These are phyloP conservation scores for Scartelaos histophorus DNA, from an alignment of 2,113 vertebrate genomes.

Conservation along the genomic window DNA sequence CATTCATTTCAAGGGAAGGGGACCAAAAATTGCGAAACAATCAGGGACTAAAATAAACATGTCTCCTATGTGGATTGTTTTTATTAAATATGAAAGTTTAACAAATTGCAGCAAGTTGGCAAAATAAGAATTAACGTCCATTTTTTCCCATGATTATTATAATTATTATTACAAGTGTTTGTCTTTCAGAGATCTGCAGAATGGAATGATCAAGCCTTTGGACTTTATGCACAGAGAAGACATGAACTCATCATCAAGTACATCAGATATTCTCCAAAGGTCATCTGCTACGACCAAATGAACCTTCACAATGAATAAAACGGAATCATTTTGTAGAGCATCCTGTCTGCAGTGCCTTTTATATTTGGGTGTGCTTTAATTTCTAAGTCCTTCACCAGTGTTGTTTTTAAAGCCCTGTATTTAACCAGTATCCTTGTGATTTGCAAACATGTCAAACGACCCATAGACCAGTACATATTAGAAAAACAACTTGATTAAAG, in stretches of 20 bases:
- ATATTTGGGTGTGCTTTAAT: background rate
- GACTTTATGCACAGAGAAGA: slow-evolving; percentile 63
- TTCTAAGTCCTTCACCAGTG: background rate
- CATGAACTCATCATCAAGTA: slow-evolving; percentile 20
- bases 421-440: background rate
- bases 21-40: no score
- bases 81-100: no score
- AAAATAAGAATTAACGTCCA: background rate
- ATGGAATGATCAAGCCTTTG: slow-evolving; percentile 75
- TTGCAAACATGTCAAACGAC: background rate
- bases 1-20: no score
- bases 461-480: slow-evolving; percentile 8
- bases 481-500: slow-evolving; percentile 36
- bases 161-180: background rate
- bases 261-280: background rate
- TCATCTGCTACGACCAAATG: slow-evolving; percentile 15
- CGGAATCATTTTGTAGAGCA: background rate
- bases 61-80: no score
- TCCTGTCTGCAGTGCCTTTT: background rate
- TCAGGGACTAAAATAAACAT: no score
- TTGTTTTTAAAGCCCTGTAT: background rate
- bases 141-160: no score
- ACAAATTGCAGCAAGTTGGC: no score
- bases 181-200: slow-evolving; percentile 67
- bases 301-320: background rate